Evolutionary conservation across 1,140 invertebrate species (phyloP), one percentile per base, ranked within the genome.

Genomic region (Drosophila miranda): DNA sequence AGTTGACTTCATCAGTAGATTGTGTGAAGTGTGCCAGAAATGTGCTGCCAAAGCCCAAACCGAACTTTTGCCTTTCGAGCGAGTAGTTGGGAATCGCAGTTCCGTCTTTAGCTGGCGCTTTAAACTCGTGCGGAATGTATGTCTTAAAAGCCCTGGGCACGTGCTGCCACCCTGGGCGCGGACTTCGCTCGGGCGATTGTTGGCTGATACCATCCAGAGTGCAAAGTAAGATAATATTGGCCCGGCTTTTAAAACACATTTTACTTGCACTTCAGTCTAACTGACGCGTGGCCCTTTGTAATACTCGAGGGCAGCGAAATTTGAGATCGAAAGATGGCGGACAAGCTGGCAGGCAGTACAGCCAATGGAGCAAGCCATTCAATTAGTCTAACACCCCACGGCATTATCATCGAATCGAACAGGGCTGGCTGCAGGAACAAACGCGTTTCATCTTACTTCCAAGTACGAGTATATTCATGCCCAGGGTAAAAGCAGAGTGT

Each of bases 21-120:
- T 86, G 81, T 86, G 81, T 86, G 74, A 86, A 86, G 82, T 86
- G 87, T 87, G 81, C 82, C 81, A 86, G 87, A 86, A 87, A 86
- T 87, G 82, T 84, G 64, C 63, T 84, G 64, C 21, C 41, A 74
- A 63, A 54, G 66, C 78, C 48, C 45, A 58, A 68, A 50, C 41
- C 64, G 16, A 3, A 26, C 16, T 4, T 62, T 60, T 55, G 19
- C 52, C 49, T 26, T 42, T 44, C 34, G 30, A 43, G 30, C 30
- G 34, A 16, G 11, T 38, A 38, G 34, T 38, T 38, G 34, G 34
- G 9, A 34, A 9, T 13, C 30, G 8, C 30, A 38, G 34, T 5
- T 11, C n/a, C 6, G 51, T 50, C 28, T 55, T 54, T 48, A 59
- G 60, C 56, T 61, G 71, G 42, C 34, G 41, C 76, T 58, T 78